Evolutionary conservation across 2,113 vertebrate species (phyloP).

Genomic region (Gambusia holbrooki): DNA sequence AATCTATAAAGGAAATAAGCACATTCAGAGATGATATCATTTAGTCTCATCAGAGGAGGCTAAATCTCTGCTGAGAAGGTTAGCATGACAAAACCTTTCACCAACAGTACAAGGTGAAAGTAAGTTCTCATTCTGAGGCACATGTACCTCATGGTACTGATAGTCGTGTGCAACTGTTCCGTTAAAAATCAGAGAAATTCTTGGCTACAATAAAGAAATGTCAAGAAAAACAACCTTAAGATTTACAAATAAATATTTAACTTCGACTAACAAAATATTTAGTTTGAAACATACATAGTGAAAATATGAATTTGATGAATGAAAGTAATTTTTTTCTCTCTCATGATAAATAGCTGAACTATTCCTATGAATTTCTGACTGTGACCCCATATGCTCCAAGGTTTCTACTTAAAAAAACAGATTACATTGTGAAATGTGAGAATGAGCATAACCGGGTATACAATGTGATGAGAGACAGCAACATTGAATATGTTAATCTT

Average conservation of each 20-base stretch:
- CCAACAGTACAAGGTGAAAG: conserved; percentile 30
- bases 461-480: background rate
- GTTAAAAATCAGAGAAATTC: background rate
- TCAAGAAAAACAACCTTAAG: background rate
- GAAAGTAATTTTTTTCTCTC: too few species aligned
- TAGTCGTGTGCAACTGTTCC: background rate
- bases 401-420: too few species aligned
- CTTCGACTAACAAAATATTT: too few species aligned
- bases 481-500: background rate
- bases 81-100: conserved; percentile 38
- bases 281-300: too few species aligned
- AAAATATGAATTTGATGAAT: too few species aligned
- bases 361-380: too few species aligned
- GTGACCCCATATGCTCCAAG: too few species aligned
- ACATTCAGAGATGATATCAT: conserved; percentile 53
- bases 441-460: conserved; percentile 15
- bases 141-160: background rate
- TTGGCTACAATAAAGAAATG: background rate
- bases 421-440: background rate
- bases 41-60: conserved; percentile 58
- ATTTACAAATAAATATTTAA: too few species aligned
- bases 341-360: too few species aligned
- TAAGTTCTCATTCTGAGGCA: conserved; percentile 8
- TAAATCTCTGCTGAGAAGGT: conserved; percentile 27
- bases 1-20: conserved; percentile 47